phyloP scores from a whole-genome alignment of 2,888 invertebrate species.

The Spilosoma lubricipeda region DNA sequence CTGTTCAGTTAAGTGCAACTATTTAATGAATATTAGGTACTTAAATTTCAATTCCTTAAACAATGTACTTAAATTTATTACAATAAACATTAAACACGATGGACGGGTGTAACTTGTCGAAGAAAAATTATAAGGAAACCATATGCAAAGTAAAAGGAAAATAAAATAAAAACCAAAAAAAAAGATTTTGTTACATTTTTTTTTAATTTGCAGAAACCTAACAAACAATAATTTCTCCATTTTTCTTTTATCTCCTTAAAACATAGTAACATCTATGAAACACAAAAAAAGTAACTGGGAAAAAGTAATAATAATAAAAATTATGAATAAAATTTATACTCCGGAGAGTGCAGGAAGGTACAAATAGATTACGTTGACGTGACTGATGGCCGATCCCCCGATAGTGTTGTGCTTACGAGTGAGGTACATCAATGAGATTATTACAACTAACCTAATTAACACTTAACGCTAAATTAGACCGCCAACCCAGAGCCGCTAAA shows the following conservation, averaged over 20 bases:
- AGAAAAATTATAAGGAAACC: slow-evolving; percentile 61
- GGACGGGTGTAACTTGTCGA: slow-evolving; percentile 86
- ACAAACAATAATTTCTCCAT: slow-evolving; percentile 86
- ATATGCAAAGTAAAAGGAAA: slow-evolving; percentile 59
- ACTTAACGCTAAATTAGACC: slow-evolving; percentile 74
- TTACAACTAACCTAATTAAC: slow-evolving; percentile 80
- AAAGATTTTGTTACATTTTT: slow-evolving; percentile 83
- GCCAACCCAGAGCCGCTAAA: slow-evolving; percentile 65
- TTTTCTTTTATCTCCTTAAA: slow-evolving; percentile 82
- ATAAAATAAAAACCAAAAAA: slow-evolving; percentile 75
- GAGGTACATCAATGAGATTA: slow-evolving; percentile 85
- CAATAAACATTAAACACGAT: slow-evolving; percentile 84
- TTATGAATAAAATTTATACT: slow-evolving; percentile 82
- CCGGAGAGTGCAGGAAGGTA: slow-evolving; percentile 85
- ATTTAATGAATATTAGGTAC: slow-evolving; percentile 77
- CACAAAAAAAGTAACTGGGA: slow-evolving; percentile 85
- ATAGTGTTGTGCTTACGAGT: slow-evolving; percentile 63
- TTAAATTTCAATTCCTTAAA: slow-evolving; percentile 82
- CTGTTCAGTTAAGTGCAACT: slow-evolving; percentile 79
- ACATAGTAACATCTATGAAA: slow-evolving; percentile 87
- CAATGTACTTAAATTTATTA: slow-evolving; percentile 79
- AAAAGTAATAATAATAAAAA: slow-evolving; percentile 80
- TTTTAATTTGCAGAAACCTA: slow-evolving; percentile 87
- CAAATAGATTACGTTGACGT: slow-evolving; percentile 78
- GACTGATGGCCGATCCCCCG: slow-evolving; percentile 75